phyloP scores from a whole-genome alignment of 1,140 invertebrate genomes.

The Heliothis subflexa region DNA sequence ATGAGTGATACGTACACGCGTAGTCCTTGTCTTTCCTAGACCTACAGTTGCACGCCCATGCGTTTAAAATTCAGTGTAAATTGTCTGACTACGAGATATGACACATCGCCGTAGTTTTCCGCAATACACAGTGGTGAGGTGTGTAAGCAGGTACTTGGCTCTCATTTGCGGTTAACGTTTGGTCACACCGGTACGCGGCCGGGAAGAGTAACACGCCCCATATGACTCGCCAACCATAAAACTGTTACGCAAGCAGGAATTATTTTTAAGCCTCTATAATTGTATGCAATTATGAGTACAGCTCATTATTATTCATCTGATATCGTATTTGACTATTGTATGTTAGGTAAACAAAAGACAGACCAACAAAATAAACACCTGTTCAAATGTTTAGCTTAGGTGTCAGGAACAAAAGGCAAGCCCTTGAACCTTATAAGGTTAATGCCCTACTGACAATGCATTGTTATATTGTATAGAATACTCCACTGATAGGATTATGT shows the following conservation, averaged over 20 bases:
- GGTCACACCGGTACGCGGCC: conserved; percentile 27
- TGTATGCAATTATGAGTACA: conserved; percentile 17
- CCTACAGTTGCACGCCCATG: not conserved
- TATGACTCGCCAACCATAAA: conserved; percentile 55
- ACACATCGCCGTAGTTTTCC: conserved; percentile 49
- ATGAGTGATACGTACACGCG: not conserved
- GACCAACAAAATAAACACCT: conserved; percentile 43
- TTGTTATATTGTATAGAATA: conserved; percentile 24
- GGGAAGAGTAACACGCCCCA: conserved; percentile 55
- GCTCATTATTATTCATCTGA: conserved; percentile 37
- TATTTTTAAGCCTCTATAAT: conserved; percentile 23
- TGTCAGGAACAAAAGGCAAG: conserved; percentile 35
- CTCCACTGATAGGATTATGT: not conserved
- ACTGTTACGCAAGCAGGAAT: conserved; percentile 56
- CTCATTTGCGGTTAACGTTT: conserved; percentile 43
- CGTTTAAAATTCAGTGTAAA: not conserved
- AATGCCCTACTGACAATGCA: conserved; percentile 46
- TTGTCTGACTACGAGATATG: conserved; percentile 24
- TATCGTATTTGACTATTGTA: conserved; percentile 20
- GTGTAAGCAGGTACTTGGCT: conserved; percentile 39
- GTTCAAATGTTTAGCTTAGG: conserved; percentile 47
- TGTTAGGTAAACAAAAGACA: conserved; percentile 30
- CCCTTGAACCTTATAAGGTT: conserved; percentile 34
- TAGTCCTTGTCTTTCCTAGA: too few relatives aligned
- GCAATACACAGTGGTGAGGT: conserved; percentile 24